These are phyloP conservation scores for Rhinoptilus africanus DNA, from an alignment of 2,113 vertebrate species.

Conservation along the genomic window DNA sequence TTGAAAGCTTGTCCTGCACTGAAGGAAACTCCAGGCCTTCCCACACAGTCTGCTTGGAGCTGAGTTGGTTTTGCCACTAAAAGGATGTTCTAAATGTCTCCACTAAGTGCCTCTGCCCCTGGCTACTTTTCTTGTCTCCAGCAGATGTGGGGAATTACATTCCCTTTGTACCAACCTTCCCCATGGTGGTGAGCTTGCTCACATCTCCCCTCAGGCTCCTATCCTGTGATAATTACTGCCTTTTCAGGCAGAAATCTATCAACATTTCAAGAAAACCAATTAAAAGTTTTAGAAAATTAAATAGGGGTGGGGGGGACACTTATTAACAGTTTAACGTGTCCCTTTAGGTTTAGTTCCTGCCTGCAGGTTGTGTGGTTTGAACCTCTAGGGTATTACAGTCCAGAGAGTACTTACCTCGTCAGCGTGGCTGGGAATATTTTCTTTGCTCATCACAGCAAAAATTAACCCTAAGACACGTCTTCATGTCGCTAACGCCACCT, in stretches of 20 bases:
- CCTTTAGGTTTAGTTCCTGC: background rate
- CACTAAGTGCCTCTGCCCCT: background rate
- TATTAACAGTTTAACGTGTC: background rate
- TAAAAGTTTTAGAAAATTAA: slow-evolving; percentile 1
- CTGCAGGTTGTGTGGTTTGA: background rate
- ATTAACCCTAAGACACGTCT: background rate
- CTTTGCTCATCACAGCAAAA: background rate
- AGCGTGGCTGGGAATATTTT: background rate
- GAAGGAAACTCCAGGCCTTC: background rate
- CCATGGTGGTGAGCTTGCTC: background rate
- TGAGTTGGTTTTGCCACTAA: background rate
- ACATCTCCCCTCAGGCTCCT: background rate
- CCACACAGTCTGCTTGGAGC: background rate
- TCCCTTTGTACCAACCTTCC: background rate
- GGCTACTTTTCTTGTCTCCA: background rate
- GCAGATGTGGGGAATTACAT: background rate
- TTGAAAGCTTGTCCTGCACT: background rate
- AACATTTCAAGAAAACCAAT: background rate
- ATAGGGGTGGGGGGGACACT: background rate
- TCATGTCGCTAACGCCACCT: background rate
- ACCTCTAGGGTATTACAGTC: background rate
- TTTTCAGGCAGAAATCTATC: background rate
- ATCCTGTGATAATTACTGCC: background rate
- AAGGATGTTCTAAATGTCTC: background rate
- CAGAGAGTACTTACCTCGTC: background rate